Conservation (phyloP, 2,888 invertebrate genomes). For the Volucella bombylans region DNA sequence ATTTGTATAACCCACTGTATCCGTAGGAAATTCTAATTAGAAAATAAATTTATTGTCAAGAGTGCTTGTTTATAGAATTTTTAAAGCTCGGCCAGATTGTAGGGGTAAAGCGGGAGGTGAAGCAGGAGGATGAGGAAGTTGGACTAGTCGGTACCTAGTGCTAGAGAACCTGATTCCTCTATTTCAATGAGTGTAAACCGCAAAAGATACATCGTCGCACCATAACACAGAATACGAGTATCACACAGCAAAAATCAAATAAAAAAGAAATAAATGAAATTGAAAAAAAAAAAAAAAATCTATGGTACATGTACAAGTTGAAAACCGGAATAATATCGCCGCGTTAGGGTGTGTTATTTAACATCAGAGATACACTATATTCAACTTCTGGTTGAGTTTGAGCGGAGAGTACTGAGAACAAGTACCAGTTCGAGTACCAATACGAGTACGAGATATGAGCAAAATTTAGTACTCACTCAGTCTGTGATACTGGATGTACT, state of each 20-base stretch:
- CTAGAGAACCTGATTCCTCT: conserved; percentile 46
- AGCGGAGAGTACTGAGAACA: not conserved
- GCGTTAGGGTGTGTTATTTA: conserved; percentile 65
- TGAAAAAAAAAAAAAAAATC: conserved; percentile 12
- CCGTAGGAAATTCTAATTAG: conserved; percentile 72
- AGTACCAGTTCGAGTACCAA: no score
- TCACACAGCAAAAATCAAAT: no score
- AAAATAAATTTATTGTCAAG: conserved; percentile 73
- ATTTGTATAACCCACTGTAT: conserved; percentile 40
- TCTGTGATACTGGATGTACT: not conserved
- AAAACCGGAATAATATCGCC: conserved; percentile 68
- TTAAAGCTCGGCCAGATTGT: conserved; percentile 7
- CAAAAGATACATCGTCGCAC: conserved; percentile 31
- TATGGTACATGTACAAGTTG: conserved; percentile 33
- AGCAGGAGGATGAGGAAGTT: no score
- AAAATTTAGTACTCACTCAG: not conserved
- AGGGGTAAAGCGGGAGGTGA: conserved; percentile 11
- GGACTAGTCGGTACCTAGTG: not conserved
- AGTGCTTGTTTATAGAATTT: conserved; percentile 54
- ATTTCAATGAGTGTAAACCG: conserved; percentile 64
- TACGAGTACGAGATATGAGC: no score
- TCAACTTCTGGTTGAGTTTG: conserved; percentile 27
- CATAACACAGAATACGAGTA: conserved; percentile 25
- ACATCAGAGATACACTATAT: conserved; percentile 42
- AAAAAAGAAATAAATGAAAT: not conserved